phyloP scores from a whole-genome alignment of 2,888 invertebrate species.

The Rhagonycha lutea region DNA sequence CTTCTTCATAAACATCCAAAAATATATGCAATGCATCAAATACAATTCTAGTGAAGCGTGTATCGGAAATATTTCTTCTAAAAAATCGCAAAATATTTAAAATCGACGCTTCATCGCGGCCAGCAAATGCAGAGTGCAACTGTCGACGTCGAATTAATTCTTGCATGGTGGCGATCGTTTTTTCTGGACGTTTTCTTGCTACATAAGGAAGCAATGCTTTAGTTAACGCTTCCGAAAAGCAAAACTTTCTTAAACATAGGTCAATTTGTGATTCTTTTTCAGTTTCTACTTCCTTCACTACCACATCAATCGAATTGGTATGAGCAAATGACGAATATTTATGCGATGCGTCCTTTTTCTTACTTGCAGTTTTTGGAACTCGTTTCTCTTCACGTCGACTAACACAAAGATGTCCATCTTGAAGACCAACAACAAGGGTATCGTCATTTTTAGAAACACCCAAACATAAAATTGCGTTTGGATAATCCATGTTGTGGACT shows the following conservation, averaged over 20 bases:
- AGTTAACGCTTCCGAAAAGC: constrained; percentile 81
- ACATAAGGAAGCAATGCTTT: constrained; percentile 66
- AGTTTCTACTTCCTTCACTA: constrained; percentile 55
- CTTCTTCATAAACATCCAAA: constrained; percentile 74
- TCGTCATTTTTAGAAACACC: constrained; percentile 78
- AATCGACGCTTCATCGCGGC: constrained; percentile 70
- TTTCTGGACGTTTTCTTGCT: constrained; percentile 71
- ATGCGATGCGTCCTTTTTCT: constrained; percentile 61
- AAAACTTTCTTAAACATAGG: constrained; percentile 73
- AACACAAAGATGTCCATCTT: constrained; percentile 89
- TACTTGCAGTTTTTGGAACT: constrained; percentile 49
- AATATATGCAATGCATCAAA: constrained; percentile 76
- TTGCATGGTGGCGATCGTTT: constrained; percentile 79
- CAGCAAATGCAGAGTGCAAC: constrained; percentile 74
- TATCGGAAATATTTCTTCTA: constrained; percentile 68
- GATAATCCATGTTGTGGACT: constrained; percentile 87
- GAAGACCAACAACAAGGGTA: constrained; percentile 88
- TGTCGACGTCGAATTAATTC: constrained; percentile 86
- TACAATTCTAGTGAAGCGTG: constrained; percentile 73
- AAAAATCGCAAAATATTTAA: constrained; percentile 75
- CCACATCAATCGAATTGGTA: constrained; percentile 56
- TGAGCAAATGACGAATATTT: constrained; percentile 51
- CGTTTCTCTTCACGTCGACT: constrained; percentile 71
- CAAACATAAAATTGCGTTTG: constrained; percentile 87
- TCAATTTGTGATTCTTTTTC: constrained; percentile 67